phyloP scores from a whole-genome alignment of 1,140 invertebrate species.

The Phymastichus coffea region DNA sequence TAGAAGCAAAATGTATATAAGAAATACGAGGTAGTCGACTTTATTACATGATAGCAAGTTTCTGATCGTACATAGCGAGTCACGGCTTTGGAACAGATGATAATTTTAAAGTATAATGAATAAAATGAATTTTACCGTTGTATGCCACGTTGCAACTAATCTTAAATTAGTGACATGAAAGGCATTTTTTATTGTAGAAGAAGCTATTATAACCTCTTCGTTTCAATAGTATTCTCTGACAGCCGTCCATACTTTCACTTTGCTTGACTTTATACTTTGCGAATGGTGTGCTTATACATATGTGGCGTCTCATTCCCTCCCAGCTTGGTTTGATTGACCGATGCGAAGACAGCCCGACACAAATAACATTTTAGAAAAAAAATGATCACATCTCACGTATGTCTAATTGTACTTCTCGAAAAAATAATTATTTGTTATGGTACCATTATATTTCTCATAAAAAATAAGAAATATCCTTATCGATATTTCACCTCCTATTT shows the following conservation, averaged over 20 bases:
- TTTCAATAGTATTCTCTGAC: constrained; percentile 10
- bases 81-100: too few relatives aligned
- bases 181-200: constrained; percentile 14
- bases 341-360: too few relatives aligned
- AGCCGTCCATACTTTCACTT: constrained; percentile 11
- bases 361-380: too few relatives aligned
- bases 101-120: neutral
- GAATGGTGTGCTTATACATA: neutral
- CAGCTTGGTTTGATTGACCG: too few relatives aligned
- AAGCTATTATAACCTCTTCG: constrained; percentile 19
- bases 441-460: too few relatives aligned
- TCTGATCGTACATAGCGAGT: neutral
- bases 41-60: neutral
- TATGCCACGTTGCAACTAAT: neutral
- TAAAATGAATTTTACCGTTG: constrained; percentile 1
- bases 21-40: neutral
- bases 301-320: neutral
- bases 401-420: too few relatives aligned
- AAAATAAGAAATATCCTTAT: too few relatives aligned
- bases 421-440: too few relatives aligned
- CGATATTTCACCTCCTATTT: too few relatives aligned
- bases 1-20: neutral
- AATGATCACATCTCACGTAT: too few relatives aligned
- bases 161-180: neutral
- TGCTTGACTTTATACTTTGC: neutral